Percentiles rank a stretch among this genome's conserved stretches.
These are phyloP conservation scores for Maconellicoccus hirsutus DNA, from an alignment of 1,140 invertebrate genomes.

Conservation along the genomic window DNA sequence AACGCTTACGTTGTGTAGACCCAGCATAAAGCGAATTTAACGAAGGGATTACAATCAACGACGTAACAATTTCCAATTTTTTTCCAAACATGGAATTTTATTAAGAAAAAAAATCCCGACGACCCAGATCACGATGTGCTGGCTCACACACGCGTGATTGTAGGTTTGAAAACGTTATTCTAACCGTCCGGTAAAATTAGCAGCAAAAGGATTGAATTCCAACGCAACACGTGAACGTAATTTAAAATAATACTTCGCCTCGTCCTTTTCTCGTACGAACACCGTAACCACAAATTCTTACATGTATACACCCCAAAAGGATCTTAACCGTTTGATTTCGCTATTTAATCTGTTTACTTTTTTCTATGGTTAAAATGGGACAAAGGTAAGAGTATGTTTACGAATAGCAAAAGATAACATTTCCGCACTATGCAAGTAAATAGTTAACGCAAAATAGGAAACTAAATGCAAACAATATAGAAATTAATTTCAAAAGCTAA, in stretches of 20 bases:
- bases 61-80: too few relatives aligned
- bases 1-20: too few relatives aligned
- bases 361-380: neutral
- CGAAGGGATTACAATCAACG: too few relatives aligned
- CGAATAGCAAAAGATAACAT: neutral
- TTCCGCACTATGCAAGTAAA: neutral
- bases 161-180: neutral
- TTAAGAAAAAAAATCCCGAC: too few relatives aligned
- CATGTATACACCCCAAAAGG: neutral
- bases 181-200: neutral
- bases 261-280: neutral
- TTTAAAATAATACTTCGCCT: neutral
- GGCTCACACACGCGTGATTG: neutral
- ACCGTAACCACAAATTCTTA: neutral
- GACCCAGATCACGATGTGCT: too few relatives aligned
- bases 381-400: neutral
- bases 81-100: too few relatives aligned
- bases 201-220: neutral
- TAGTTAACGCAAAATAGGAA: neutral
- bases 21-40: too few relatives aligned
- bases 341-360: conserved; percentile 5
- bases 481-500: neutral
- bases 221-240: neutral
- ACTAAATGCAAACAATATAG: neutral
- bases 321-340: neutral